phyloP scores from a whole-genome alignment of 2,888 invertebrate species.

The Alsophila aescularia region DNA sequence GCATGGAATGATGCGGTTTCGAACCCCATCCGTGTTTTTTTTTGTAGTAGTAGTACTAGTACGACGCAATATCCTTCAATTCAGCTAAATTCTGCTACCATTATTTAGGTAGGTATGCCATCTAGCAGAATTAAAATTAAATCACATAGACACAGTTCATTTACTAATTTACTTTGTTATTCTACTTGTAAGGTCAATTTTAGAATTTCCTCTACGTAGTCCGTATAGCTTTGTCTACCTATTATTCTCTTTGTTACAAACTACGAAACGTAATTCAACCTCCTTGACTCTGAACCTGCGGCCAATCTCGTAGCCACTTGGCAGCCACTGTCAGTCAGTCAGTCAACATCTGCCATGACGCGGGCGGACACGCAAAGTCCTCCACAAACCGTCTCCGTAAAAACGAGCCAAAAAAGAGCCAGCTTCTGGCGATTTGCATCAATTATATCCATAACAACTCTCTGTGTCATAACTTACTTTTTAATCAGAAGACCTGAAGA shows the following conservation, averaged over 20 bases:
- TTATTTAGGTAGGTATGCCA: too few relatives aligned
- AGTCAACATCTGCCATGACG: constrained; percentile 76
- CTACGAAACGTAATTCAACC: too few relatives aligned
- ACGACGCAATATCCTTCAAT: too few relatives aligned
- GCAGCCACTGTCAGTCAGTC: constrained; percentile 32
- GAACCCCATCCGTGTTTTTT: too few relatives aligned
- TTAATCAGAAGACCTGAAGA: constrained; percentile 54
- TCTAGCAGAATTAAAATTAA: too few relatives aligned
- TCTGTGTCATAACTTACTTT: constrained; percentile 57
- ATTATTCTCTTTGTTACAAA: constrained; percentile 57
- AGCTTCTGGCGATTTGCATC: constrained; percentile 60
- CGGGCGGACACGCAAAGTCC: constrained; percentile 64
- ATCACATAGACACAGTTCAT: constrained; percentile 23
- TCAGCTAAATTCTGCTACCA: too few relatives aligned
- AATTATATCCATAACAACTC: constrained; percentile 46
- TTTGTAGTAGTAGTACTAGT: too few relatives aligned
- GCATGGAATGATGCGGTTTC: too few relatives aligned
- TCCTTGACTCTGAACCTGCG: too few relatives aligned
- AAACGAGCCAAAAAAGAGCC: constrained; percentile 58
- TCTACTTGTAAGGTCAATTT: constrained; percentile 65
- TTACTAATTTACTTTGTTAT: constrained; percentile 47
- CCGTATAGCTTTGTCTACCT: constrained; percentile 60
- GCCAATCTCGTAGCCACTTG: constrained; percentile 12
- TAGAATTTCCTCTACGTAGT: constrained; percentile 58
- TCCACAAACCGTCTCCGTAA: constrained; percentile 57